Evolutionary conservation across 2,888 invertebrate genomes (phyloP).

Genomic region (Nomada flava): DNA sequence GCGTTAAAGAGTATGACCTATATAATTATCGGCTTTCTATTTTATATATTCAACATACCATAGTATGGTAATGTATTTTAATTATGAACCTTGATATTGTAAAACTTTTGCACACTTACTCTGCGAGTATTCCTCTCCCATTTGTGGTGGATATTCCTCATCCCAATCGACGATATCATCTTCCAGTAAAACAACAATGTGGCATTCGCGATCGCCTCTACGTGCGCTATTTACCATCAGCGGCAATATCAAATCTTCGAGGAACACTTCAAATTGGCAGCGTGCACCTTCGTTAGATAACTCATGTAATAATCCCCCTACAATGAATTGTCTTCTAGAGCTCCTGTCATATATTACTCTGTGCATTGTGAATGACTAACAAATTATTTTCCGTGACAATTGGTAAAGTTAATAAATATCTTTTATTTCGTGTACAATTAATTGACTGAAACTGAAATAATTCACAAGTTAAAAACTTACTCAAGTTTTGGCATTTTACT

Average conservation of each 20-base stretch:
- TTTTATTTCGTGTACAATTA: too few species aligned
- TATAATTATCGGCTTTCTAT: constrained; percentile 57
- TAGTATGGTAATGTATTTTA: constrained; percentile 28
- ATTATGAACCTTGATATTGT: constrained; percentile 15
- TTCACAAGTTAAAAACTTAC: constrained; percentile 85
- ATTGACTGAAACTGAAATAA: background rate
- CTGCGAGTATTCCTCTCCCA: constrained; percentile 99
- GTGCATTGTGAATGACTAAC: background rate
- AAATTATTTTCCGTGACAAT: background rate
- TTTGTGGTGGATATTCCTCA: constrained; percentile 99
- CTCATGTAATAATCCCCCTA: constrained; percentile 97
- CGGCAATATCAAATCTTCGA: constrained; percentile 97
- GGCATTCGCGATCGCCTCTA: constrained; percentile 98
- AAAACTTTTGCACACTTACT: constrained; percentile 86
- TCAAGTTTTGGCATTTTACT: constrained; percentile 97
- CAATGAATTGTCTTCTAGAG: constrained; percentile 63
- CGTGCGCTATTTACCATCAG: constrained; percentile 97
- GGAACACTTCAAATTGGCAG: constrained; percentile 97
- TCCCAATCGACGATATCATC: constrained; percentile 99
- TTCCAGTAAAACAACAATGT: constrained; percentile 97
- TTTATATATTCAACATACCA: constrained; percentile 28
- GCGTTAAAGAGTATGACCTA: constrained; percentile 33
- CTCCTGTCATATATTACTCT: background rate
- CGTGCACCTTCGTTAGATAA: constrained; percentile 99
- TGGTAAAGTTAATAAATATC: too few species aligned